A percentile compares a stretch with the other conserved stretches of the same genome.
Conservation (phyloP, 2,888 invertebrate genomes). For the Metacarcinus magister region DNA sequence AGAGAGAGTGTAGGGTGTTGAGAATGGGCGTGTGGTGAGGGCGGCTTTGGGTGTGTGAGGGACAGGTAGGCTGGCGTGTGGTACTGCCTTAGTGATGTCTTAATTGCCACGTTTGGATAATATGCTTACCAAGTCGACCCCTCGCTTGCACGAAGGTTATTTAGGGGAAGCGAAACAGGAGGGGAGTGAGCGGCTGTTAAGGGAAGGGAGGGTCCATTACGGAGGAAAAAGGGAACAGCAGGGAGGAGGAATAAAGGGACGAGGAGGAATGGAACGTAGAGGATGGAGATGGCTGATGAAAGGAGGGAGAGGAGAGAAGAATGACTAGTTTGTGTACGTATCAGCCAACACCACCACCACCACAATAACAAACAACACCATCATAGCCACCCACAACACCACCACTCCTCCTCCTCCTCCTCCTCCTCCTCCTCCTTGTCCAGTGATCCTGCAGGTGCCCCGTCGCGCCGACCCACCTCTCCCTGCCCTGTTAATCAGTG, state of each 20-base stretch:
- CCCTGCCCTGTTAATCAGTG: conserved; percentile 27
- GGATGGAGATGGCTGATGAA: not conserved
- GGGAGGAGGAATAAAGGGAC: not conserved
- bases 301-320: not conserved
- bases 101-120: conserved; percentile 56
- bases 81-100: not conserved
- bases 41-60: not conserved
- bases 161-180: not conserved
- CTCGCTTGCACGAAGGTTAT: not conserved
- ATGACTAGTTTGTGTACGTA: not conserved
- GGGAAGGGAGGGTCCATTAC: not conserved
- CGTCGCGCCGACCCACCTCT: conserved; percentile 3
- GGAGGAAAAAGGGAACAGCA: not conserved
- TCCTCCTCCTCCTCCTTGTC: not conserved
- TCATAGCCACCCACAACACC: not conserved
- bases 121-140: conserved; percentile 26
- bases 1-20: no score
- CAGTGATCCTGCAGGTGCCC: not conserved
- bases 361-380: not conserved
- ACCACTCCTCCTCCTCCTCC: no score
- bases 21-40: no score
- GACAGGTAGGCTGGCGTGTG: not conserved
- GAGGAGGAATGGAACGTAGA: not conserved
- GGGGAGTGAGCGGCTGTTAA: not conserved
- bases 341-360: not conserved